These are phyloP conservation scores for Brachionus rotundiformis DNA, from an alignment of 1,140 invertebrate species.

Conservation along the genomic window DNA sequence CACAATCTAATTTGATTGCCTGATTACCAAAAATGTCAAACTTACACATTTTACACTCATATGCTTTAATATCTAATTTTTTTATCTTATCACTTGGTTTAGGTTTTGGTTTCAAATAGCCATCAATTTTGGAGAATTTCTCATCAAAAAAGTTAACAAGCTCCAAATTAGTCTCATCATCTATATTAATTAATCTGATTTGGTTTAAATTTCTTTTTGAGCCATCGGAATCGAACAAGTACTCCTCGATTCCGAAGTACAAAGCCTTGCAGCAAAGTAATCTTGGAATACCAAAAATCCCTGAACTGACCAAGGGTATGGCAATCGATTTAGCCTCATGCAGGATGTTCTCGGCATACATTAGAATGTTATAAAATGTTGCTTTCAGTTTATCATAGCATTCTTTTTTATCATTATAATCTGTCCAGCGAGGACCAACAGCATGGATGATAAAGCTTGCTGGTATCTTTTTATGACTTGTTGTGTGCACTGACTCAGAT, in stretches of 20 bases:
- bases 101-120: neutral
- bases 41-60: too few species aligned
- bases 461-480: neutral
- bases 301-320: slow-evolving; percentile 1
- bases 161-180: neutral
- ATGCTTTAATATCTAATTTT: neutral
- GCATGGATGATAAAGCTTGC: neutral
- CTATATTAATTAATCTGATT: slow-evolving; percentile 14
- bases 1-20: neutral
- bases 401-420: neutral
- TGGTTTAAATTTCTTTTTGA: neutral
- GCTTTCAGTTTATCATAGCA: neutral
- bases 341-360: slow-evolving; percentile 8
- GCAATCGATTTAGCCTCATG: neutral
- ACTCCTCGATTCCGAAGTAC: neutral
- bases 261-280: neutral
- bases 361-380: neutral
- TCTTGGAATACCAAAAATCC: neutral
- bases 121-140: neutral
- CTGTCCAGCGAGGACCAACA: neutral
- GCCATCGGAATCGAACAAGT: neutral
- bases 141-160: slow-evolving; percentile 4
- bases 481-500: neutral
- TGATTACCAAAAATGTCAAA: too few species aligned
- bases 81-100: neutral